Base-by-base conservation (phyloP, 1,140 invertebrate genomes). In the Drosophila rufa region DNA sequence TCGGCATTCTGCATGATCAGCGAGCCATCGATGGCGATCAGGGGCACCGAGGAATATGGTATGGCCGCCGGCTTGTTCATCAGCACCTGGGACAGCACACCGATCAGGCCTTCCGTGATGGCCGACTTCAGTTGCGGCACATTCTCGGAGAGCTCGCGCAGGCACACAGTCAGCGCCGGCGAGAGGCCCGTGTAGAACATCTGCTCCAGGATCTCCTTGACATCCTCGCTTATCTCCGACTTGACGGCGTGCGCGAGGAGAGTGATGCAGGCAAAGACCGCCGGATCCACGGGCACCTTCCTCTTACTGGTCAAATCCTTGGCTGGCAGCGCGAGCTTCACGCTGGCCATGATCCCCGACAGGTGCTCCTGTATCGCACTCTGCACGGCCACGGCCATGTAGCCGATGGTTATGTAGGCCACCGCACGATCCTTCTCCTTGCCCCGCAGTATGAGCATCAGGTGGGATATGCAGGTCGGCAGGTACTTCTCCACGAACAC, bases 201-300 rank as follows among this genome's bases (percentile, higher is more conserved):
- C 14, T 97, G 95, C 80, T 99, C 98, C 12, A 99, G 93, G 12
- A 99, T 94, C 50, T 98, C 97, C 61, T 95, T 95, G 0, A 99
- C 96, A 86, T 99, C 97, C 56, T 93, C 93, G 4, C 95, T 95
- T 75, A 97, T 96, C 12, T 94, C 93, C 42, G 95, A 95, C 71
- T 96, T 96, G 0, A 98, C 96, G 11, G 98, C 97, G 92, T 97
- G 96, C 1, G 97, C 97, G 2, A 99, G 92, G 65, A 99, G 94
- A 38, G 98, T 98, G n/a, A 99, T 96, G 91, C 98, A 99, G 14
- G 97, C 96, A 93, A 99, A 99, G 30, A 99, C 96, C 1, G 97
- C 95, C 1, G 98, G 97, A 83, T 99, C 98, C 17, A 98, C 94
- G 50, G 93, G 93, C 12, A 95, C 93, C 60, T 96, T 95, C 76